Percentiles rank a stretch among this genome's conserved stretches.
phyloP scores from a whole-genome alignment of 2,888 invertebrate genomes.

The Drosophila rellima region DNA sequence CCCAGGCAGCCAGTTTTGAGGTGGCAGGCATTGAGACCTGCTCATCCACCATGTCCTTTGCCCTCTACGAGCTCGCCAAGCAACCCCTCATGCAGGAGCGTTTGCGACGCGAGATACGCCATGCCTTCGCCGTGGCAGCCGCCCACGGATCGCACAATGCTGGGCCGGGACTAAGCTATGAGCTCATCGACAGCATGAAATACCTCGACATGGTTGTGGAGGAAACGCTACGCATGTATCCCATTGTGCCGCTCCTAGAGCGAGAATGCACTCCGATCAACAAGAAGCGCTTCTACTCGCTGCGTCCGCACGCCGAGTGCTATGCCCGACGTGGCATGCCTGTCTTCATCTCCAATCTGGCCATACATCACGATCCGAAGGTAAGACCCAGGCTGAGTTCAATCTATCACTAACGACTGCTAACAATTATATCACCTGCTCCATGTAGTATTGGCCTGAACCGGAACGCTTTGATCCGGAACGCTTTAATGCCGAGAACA shows the following conservation, averaged over 20 bases:
- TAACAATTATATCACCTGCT: not conserved
- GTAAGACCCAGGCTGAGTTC: slow-evolving; percentile 53
- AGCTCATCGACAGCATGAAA: slow-evolving; percentile 84
- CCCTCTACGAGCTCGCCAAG: slow-evolving; percentile 85
- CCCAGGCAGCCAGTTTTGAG: slow-evolving; percentile 85
- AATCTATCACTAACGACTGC: too few relatives aligned
- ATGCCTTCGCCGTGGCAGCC: slow-evolving; percentile 64
- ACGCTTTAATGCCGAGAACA: slow-evolving; percentile 80
- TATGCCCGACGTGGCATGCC: slow-evolving; percentile 84
- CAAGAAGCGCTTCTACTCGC: slow-evolving; percentile 80
- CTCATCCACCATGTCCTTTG: slow-evolving; percentile 85
- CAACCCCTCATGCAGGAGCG: slow-evolving; percentile 85
- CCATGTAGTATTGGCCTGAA: slow-evolving; percentile 82
- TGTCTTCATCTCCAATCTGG: slow-evolving; percentile 83
- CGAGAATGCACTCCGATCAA: slow-evolving; percentile 83
- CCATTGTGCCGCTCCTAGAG: slow-evolving; percentile 84
- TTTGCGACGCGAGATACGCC: slow-evolving; percentile 85
- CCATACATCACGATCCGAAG: slow-evolving; percentile 84
- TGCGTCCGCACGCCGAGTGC: slow-evolving; percentile 83
- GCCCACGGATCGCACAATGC: slow-evolving; percentile 48
- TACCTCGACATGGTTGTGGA: slow-evolving; percentile 86
- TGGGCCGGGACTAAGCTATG: slow-evolving; percentile 81
- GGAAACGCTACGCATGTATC: slow-evolving; percentile 84
- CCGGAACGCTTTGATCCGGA: slow-evolving; percentile 84
- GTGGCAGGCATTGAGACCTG: slow-evolving; percentile 84